These are phyloP conservation scores for Antechinus flavipes DNA, from an alignment of 2,113 vertebrate genomes.

Conservation along the genomic window DNA sequence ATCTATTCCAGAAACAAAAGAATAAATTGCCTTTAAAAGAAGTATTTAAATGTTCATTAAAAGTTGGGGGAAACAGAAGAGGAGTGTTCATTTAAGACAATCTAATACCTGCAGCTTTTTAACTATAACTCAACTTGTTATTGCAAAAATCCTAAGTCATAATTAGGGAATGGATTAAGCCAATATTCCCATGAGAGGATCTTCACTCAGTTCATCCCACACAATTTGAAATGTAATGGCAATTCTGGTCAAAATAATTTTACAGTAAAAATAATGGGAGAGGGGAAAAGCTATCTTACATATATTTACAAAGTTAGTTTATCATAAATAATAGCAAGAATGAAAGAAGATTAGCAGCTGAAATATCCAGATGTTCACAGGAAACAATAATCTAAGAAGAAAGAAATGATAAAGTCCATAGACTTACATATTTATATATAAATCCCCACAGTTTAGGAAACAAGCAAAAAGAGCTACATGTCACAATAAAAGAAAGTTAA, in stretches of 20 bases:
- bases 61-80: too few relatives aligned
- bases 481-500: not conserved
- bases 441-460: not conserved
- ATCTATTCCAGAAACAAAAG: too few relatives aligned
- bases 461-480: not conserved
- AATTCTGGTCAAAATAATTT: not conserved
- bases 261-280: not conserved
- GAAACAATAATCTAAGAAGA: not conserved
- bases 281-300: not conserved
- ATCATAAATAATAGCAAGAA: not conserved
- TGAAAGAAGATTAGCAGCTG: not conserved
- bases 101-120: too few relatives aligned
- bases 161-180: too few relatives aligned
- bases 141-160: too few relatives aligned
- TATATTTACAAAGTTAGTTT: not conserved
- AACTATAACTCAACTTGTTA: too few relatives aligned
- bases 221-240: not conserved
- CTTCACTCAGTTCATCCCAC: too few relatives aligned
- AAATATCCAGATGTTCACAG: not conserved
- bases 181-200: too few relatives aligned
- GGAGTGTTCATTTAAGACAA: too few relatives aligned
- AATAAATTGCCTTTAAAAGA: too few relatives aligned
- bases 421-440: not conserved
- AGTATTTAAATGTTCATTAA: too few relatives aligned
- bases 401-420: not conserved